Percentiles rank a stretch among this genome's conserved stretches.
Evolutionary conservation across 2,888 invertebrate species (phyloP).

Genomic region (Ommatoiulus sabulosus): DNA sequence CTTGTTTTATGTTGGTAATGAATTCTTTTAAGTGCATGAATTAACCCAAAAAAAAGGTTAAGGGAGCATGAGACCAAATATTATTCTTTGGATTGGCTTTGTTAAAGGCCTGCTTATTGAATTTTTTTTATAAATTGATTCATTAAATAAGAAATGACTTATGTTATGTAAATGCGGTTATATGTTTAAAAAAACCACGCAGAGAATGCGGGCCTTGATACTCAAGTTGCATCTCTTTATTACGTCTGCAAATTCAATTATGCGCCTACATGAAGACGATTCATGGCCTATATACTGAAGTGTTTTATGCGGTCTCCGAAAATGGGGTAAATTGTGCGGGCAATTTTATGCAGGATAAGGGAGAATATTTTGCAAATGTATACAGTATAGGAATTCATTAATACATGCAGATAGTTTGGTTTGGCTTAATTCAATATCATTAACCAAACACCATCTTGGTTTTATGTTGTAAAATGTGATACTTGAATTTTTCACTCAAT

Average conservation of each 20-base stretch:
- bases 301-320: not conserved
- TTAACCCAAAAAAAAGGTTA: not conserved
- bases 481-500: no score
- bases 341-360: not conserved
- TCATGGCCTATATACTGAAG: not conserved
- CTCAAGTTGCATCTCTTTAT: not conserved
- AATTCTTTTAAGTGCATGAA: not conserved
- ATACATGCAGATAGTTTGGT: no score
- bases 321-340: not conserved
- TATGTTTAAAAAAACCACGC: not conserved
- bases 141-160: not conserved
- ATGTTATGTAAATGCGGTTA: not conserved
- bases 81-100: not conserved
- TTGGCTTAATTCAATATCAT: no score
- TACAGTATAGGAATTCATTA: no score
- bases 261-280: not conserved
- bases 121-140: not conserved
- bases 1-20: not conserved
- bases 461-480: no score
- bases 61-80: not conserved
- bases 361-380: no score
- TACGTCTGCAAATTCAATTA: slow-evolving; percentile 23
- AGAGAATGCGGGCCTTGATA: not conserved
- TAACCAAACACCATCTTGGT: no score
- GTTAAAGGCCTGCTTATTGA: not conserved